Base-by-base conservation (phyloP, 2,797 vertebrate species). In the Coregonus sp. region DNA sequence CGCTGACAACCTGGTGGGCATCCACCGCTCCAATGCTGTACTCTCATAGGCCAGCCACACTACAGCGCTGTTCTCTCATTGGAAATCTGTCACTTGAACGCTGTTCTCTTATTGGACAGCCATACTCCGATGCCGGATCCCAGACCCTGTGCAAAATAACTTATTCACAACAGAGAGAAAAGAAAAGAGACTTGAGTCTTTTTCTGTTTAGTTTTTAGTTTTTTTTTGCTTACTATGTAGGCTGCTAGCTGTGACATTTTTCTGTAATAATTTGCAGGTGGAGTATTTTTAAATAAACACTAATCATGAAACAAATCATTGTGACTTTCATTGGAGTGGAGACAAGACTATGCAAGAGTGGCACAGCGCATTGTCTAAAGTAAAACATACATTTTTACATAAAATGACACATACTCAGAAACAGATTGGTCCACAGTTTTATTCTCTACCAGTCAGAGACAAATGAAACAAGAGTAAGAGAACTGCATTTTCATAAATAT, bases 211-310 rank as follows among this genome's bases (percentile, higher is more conserved):
- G 25, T 25, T 80, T 80, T 63, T 33, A 33, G 78, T 65, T 66
- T 79, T 87, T 3, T 87, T 93, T 95, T 98, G 97, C 97, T 97
- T 98, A 98, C 97, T 97, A 88, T 98, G 96, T 98, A 97, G 97
- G 97, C 96, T 90, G 92, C 94, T 96, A 97, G 96, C 96, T 98
- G 96, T 97, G 95, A 97, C 95, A 91, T 89, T 81, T 90, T 47
- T 7, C 92, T 88, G 92, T 95, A 90, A 47, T 92, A 90, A 92
- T 96, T 96, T 95, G 92, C 93, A 95, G 93, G 96, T 96, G 95
- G 94, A 98, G 92, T 95, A 94, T 95, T 97, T 95, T 95, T 95
- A 94, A 97, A 97, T 94, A 95, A 95, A 95, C 95, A 96, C 95
- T 96, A 97, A 98, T 95, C 93, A 90, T 94, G 89, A 93, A 93